Conservation (phyloP, 2,113 vertebrate genomes). For the Aramus guarauna region DNA sequence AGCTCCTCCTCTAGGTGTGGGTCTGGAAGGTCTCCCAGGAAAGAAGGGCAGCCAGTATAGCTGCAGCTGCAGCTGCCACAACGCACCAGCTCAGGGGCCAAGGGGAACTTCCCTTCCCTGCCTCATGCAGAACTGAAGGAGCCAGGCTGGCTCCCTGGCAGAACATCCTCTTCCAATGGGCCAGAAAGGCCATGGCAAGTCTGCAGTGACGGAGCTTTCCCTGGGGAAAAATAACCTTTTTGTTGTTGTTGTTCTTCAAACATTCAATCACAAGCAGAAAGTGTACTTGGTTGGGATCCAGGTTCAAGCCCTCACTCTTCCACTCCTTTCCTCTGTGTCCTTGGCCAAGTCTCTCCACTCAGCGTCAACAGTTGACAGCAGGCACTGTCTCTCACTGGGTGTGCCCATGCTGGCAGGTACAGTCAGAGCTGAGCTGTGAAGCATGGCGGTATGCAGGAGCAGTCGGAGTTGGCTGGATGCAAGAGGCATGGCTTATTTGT, state of each 20-base stretch:
- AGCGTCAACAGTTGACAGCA: not conserved
- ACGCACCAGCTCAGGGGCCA: not conserved
- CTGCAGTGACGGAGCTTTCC: not conserved
- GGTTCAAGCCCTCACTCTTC: not conserved
- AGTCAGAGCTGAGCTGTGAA: constrained; percentile 46
- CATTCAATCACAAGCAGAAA: not conserved
- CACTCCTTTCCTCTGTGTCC: not conserved
- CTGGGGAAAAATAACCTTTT: not conserved
- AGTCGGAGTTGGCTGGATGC: not conserved
- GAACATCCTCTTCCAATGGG: not conserved
- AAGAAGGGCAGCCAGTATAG: not conserved
- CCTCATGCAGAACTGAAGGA: not conserved
- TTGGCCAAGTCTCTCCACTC: not conserved
- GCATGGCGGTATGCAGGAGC: not conserved
- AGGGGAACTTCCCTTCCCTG: not conserved
- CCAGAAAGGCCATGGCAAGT: not conserved
- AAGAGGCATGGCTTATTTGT: not conserved
- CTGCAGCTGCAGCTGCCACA: not conserved
- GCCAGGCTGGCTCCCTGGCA: constrained; percentile 1
- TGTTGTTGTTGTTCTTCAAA: constrained; percentile 10
- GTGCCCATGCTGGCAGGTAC: constrained; percentile 26
- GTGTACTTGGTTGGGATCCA: constrained; percentile 29
- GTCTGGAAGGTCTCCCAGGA: not conserved
- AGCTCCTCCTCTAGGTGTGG: not conserved
- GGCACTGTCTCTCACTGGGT: constrained; percentile 2